Conservation (phyloP, 2,888 invertebrate genomes). For the Terebella lapidaria region DNA sequence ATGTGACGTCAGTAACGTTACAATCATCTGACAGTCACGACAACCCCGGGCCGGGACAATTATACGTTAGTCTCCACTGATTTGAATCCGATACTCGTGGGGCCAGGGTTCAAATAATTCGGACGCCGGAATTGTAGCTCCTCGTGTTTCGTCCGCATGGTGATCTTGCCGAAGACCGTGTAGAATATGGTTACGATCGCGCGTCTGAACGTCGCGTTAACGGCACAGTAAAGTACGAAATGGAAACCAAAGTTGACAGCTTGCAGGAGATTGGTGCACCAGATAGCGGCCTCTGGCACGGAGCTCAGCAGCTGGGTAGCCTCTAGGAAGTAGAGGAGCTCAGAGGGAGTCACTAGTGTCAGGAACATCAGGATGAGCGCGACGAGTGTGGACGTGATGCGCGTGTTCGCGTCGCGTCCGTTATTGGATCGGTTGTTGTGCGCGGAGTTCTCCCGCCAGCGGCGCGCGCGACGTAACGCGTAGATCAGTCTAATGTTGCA, state of each 20-base stretch:
- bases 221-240: constrained; percentile 15
- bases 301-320: no score
- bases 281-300: constrained; percentile 1
- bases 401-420: constrained; percentile 6
- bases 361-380: constrained; percentile 43
- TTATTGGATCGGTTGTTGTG: background rate
- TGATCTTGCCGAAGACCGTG: background rate
- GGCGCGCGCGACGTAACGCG: background rate
- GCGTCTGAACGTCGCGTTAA: constrained; percentile 16
- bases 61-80: background rate
- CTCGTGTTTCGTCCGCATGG: background rate
- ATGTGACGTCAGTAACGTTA: no score
- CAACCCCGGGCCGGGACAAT: background rate
- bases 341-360: constrained; percentile 44
- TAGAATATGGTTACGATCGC: constrained; percentile 4
- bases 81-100: background rate
- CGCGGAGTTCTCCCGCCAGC: background rate
- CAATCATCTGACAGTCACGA: no score
- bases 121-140: background rate
- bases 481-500: constrained; percentile 31
- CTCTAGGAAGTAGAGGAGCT: constrained; percentile 36
- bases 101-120: background rate
- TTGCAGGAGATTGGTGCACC: constrained; percentile 10
- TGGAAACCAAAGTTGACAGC: constrained; percentile 13
- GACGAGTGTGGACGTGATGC: constrained; percentile 44